Percentiles rank a stretch among this genome's conserved stretches.
Evolutionary conservation across 2,797 vertebrate species (phyloP).

Genomic region (Chloroceryle inda): DNA sequence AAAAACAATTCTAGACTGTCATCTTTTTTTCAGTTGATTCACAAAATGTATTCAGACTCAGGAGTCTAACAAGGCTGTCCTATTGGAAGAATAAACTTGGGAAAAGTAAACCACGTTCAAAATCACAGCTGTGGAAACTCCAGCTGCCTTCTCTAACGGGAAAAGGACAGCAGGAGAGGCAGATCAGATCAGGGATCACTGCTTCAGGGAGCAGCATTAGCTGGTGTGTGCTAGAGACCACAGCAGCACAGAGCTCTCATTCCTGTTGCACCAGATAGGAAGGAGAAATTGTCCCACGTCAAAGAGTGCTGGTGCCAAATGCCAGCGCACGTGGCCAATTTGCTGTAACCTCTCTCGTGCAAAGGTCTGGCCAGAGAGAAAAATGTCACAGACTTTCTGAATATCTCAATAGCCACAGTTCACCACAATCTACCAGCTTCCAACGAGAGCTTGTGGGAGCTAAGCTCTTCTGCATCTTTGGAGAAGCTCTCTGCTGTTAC

Average conservation of each 20-base stretch:
- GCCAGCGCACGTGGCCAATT: accelerated
- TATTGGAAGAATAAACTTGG: neutral
- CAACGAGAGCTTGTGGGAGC: neutral
- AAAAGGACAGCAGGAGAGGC: neutral
- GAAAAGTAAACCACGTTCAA: neutral
- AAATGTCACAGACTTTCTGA: neutral
- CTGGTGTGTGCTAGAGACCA: neutral
- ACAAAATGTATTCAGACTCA: neutral
- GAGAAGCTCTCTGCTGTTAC: neutral
- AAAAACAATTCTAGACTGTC: neutral
- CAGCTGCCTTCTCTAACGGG: neutral
- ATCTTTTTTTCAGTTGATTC: neutral
- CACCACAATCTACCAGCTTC: neutral
- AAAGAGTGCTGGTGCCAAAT: neutral
- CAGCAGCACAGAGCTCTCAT: neutral
- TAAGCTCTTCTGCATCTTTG: neutral
- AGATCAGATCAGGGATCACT: neutral
- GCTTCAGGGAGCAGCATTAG: neutral
- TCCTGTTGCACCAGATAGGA: neutral
- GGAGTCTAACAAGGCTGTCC: neutral
- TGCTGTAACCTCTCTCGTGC: neutral
- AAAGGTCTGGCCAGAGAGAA: neutral
- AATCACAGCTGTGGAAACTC: neutral
- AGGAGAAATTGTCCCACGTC: neutral
- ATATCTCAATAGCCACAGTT: neutral